These are phyloP conservation scores for Panopea generosa DNA, from an alignment of 2,888 invertebrate genomes.

Conservation along the genomic window DNA sequence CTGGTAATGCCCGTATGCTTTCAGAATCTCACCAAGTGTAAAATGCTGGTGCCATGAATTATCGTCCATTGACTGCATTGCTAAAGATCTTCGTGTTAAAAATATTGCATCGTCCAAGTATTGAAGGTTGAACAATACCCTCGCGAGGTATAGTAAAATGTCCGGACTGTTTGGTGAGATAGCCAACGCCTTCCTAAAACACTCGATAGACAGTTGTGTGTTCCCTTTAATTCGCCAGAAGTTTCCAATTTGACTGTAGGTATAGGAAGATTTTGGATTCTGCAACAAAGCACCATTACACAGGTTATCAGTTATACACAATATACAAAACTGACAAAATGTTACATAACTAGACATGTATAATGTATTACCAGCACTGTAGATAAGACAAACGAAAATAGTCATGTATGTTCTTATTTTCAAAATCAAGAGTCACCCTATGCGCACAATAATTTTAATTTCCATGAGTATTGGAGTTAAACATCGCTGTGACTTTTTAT, in stretches of 20 bases:
- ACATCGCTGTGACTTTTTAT: too few species aligned
- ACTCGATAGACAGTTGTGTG: conserved; percentile 94
- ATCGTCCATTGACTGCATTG: conserved; percentile 93
- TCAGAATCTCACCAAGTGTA: conserved; percentile 95
- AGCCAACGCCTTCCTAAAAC: conserved; percentile 92
- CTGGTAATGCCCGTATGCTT: conserved; percentile 95
- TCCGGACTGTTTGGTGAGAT: conserved; percentile 95
- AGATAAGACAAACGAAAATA: too few species aligned
- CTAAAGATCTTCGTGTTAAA: conserved; percentile 93
- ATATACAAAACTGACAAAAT: too few species aligned
- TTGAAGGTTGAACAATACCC: conserved; percentile 93
- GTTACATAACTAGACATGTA: too few species aligned
- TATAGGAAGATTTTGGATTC: conserved; percentile 89
- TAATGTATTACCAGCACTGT: too few species aligned
- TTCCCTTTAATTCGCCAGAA: conserved; percentile 96
- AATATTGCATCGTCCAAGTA: conserved; percentile 96
- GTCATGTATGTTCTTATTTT: too few species aligned
- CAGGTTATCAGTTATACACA: too few species aligned
- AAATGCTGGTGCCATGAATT: conserved; percentile 97
- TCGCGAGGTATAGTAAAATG: conserved; percentile 93
- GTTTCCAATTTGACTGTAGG: conserved; percentile 96
- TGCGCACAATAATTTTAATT: too few species aligned
- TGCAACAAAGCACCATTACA: conserved; percentile 73
- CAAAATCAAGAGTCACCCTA: too few species aligned
- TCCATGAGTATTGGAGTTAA: too few species aligned